A percentile compares a stretch with the other conserved stretches of the same genome.
Evolutionary conservation across 2,797 vertebrate species (phyloP).

Genomic region (Streptopelia turtur): DNA sequence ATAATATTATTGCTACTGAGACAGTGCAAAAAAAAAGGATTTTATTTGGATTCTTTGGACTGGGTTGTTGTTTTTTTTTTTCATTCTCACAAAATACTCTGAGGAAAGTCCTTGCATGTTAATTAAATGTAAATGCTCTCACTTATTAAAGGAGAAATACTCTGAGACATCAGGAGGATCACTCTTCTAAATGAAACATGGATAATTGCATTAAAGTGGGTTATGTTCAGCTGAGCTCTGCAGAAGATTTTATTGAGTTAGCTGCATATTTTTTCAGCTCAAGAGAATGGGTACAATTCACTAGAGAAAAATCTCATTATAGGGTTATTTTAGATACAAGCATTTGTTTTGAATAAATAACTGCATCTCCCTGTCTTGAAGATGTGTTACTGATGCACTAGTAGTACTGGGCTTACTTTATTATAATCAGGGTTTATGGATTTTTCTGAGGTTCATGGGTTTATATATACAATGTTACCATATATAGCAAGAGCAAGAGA

Average conservation of each 20-base stretch:
- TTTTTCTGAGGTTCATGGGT: not conserved
- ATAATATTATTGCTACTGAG: not conserved
- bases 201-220: not conserved
- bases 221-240: not conserved
- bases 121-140: not conserved
- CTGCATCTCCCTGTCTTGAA: not conserved
- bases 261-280: not conserved
- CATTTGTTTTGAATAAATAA: not conserved
- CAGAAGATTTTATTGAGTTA: not conserved
- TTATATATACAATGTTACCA: not conserved
- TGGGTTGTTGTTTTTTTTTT: not conserved
- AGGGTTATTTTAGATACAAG: not conserved
- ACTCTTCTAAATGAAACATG: conserved; percentile 5
- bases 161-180: not conserved
- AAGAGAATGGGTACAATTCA: not conserved
- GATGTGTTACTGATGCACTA: not conserved
- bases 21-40: not conserved
- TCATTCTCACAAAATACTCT: not conserved
- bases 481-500: not conserved
- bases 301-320: not conserved
- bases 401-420: not conserved
- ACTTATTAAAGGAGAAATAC: not conserved
- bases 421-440: not conserved
- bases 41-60: not conserved
- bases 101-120: not conserved